Percentiles rank a stretch among this genome's conserved stretches.
Conservation (phyloP, 2,888 invertebrate species). For the Heteromyza rotundicornis region DNA sequence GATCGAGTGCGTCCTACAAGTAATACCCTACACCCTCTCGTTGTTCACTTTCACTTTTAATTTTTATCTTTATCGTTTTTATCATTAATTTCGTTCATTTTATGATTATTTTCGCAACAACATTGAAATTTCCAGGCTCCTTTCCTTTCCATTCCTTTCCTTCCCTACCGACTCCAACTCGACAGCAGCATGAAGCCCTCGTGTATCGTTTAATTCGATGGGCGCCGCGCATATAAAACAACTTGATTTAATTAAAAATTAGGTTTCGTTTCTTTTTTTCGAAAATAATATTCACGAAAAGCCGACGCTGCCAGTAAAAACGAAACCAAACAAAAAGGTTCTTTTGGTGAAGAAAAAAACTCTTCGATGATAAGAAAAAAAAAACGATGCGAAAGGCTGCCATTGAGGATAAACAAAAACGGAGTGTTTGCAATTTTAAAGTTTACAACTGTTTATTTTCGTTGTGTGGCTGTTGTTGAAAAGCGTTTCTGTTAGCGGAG, state of each 20-base stretch:
- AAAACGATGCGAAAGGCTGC: not conserved
- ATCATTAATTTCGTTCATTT: slow-evolving; percentile 27
- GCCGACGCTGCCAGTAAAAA: not conserved
- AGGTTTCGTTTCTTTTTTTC: no score
- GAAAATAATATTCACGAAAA: no score
- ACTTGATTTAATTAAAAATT: slow-evolving; percentile 53
- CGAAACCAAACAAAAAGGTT: slow-evolving; percentile 7
- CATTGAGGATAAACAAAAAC: no score
- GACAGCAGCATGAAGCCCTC: slow-evolving; percentile 36
- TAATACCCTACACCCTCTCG: not conserved
- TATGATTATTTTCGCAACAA: slow-evolving; percentile 18
- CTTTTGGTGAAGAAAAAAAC: not conserved
- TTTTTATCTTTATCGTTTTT: slow-evolving; percentile 6
- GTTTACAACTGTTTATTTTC: no score
- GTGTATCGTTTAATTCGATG: slow-evolving; percentile 47
- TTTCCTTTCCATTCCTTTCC: no score
- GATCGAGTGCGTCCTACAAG: not conserved
- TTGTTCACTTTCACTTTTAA: not conserved
- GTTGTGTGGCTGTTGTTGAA: no score
- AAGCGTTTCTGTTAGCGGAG: no score
- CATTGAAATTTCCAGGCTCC: no score
- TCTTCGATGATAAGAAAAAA: slow-evolving; percentile 21
- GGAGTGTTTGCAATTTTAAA: no score
- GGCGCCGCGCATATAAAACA: slow-evolving; percentile 4
- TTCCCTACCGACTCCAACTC: no score